Evolutionary conservation across 2,888 invertebrate genomes (phyloP).

Genomic region (Hedya salicella): DNA sequence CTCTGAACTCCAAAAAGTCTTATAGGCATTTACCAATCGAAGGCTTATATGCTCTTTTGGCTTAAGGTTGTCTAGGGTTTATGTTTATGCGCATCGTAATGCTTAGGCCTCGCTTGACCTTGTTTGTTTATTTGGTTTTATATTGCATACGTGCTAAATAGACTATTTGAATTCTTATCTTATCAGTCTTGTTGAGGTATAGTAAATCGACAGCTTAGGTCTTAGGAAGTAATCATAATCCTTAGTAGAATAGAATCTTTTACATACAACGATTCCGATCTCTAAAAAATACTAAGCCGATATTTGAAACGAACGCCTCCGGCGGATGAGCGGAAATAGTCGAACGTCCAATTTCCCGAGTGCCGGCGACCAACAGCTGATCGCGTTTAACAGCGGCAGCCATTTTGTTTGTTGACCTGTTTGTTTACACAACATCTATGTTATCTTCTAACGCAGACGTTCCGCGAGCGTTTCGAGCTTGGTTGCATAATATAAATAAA

Average conservation of each 20-base stretch:
- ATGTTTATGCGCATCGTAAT: conserved; percentile 11
- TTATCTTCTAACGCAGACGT: conserved; percentile 12
- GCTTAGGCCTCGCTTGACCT: conserved; percentile 6
- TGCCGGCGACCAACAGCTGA: conserved; percentile 45
- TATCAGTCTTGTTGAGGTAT: too few species aligned
- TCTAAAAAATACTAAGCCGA: neutral
- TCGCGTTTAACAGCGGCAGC: conserved; percentile 19
- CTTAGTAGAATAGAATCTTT: neutral
- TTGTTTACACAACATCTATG: conserved; percentile 36
- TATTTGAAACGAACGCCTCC: conserved; percentile 48
- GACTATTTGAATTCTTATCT: too few species aligned
- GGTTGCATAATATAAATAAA: conserved; percentile 18
- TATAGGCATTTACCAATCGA: neutral
- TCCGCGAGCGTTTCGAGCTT: conserved; percentile 8
- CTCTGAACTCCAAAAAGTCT: neutral
- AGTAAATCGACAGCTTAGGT: too few species aligned
- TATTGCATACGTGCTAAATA: neutral
- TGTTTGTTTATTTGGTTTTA: conserved; percentile 9
- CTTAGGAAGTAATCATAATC: too few species aligned
- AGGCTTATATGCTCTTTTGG: neutral
- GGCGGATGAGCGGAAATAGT: conserved; percentile 73
- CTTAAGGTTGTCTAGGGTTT: neutral
- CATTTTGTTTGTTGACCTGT: conserved; percentile 33
- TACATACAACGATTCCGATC: neutral
- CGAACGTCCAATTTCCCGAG: conserved; percentile 75